A percentile compares a stretch with the other conserved stretches of the same genome.
Evolutionary conservation across 2,888 invertebrate genomes (phyloP).

Genomic region (Cephus spinipes): DNA sequence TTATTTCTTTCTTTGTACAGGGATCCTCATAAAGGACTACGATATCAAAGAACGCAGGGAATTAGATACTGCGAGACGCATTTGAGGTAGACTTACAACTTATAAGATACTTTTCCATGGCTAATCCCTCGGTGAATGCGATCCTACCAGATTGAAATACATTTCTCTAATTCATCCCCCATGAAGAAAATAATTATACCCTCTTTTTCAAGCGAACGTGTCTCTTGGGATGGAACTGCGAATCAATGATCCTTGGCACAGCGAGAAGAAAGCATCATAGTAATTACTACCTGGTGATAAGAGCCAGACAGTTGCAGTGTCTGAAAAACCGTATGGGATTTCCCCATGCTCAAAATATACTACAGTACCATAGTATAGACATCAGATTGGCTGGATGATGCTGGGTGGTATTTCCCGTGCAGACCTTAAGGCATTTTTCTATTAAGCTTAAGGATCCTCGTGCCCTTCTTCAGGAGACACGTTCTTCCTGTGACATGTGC

Average conservation of each 20-base stretch:
- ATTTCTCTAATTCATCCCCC: slow-evolving; percentile 26
- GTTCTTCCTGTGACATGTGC: slow-evolving; percentile 14
- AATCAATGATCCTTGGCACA: background rate
- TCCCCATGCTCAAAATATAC: background rate
- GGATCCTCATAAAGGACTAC: slow-evolving; percentile 35
- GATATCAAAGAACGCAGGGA: slow-evolving; percentile 46
- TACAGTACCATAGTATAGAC: background rate
- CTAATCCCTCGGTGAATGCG: slow-evolving; percentile 48
- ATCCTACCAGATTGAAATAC: slow-evolving; percentile 35
- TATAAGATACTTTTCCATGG: slow-evolving; percentile 44
- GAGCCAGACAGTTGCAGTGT: background rate
- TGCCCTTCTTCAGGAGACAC: slow-evolving; percentile 13
- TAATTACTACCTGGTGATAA: background rate
- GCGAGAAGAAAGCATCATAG: background rate
- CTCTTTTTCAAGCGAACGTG: background rate
- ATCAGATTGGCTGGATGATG: background rate
- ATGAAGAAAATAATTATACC: slow-evolving; percentile 27
- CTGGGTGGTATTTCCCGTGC: background rate
- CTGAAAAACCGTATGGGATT: background rate
- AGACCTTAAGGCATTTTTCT: slow-evolving; percentile 19
- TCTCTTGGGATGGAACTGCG: background rate
- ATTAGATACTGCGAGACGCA: slow-evolving; percentile 48
- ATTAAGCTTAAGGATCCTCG: slow-evolving; percentile 21
- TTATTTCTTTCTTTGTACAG: slow-evolving; percentile 53
- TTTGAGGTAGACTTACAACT: slow-evolving; percentile 27